Evolutionary conservation across 2,797 vertebrate species (phyloP).

Genomic region (Spondyliosoma cantharus): DNA sequence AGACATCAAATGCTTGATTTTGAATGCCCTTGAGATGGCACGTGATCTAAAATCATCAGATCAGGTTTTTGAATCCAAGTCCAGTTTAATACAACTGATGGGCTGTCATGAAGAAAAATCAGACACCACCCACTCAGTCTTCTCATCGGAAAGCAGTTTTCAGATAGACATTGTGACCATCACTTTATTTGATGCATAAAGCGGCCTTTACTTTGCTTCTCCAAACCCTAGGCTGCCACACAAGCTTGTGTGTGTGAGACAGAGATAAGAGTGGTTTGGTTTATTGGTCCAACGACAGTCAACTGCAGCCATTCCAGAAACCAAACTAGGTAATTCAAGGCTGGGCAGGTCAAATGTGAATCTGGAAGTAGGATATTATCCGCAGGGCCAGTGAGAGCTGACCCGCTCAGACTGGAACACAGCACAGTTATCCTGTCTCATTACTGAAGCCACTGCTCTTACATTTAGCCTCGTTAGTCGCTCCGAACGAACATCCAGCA

Average conservation of each 20-base stretch:
- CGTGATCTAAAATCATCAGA: too few relatives aligned
- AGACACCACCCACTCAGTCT: background rate
- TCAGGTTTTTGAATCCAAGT: constrained; percentile 9
- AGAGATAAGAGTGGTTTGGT: constrained; percentile 44
- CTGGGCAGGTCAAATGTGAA: constrained; percentile 46
- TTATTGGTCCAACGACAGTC: constrained; percentile 39
- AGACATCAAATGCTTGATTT: too few relatives aligned
- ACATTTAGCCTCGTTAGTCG: constrained; percentile 81
- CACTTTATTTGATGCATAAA: constrained; percentile 32
- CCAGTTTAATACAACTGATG: constrained; percentile 10
- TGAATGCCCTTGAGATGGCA: too few relatives aligned
- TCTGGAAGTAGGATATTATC: constrained; percentile 69
- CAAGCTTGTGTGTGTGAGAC: constrained; percentile 38
- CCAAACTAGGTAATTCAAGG: constrained; percentile 56
- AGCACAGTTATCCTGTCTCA: constrained; percentile 78
- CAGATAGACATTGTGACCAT: background rate
- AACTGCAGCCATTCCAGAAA: constrained; percentile 43
- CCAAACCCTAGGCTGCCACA: constrained; percentile 32
- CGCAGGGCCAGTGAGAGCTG: constrained; percentile 74
- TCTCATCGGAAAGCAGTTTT: background rate
- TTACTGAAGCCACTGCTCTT: constrained; percentile 80
- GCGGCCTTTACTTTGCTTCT: constrained; percentile 9
- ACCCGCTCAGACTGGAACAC: constrained; percentile 72
- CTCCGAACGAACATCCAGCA: constrained; percentile 77
- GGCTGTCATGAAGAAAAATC: background rate